Base-by-base conservation (phyloP, 2,113 vertebrate genomes). In the Alectura lathami region DNA sequence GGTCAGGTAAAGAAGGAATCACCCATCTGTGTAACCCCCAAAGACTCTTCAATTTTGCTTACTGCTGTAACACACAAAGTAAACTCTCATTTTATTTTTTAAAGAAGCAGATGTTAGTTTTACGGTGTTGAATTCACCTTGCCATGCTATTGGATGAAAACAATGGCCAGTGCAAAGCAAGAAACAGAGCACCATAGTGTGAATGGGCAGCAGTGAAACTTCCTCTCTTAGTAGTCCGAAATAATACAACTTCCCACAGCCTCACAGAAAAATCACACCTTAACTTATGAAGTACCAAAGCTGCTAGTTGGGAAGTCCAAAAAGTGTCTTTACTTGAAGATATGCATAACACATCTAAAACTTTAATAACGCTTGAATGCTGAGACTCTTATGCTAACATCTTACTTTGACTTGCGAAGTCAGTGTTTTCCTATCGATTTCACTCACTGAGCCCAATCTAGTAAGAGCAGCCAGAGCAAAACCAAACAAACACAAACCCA, bases 361-460 rank as follows among this genome's bases (percentile, higher is more conserved):
- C 11, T 47, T 72, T 24, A 70, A 24, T 5, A 27, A 34, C 6
- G 42, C 70, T 14, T 7, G 48, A 26, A 85, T 1, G 9, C 45
- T 62, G 60, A 70, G 47, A 70, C 13, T n/a, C 34, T 34, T 68
- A 59, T 9, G 5, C 18, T 56, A 1, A 59, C 68, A 40, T 22
- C 38, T 56, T 34, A 54, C 36, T 94, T 50, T 45, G 51, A 63
- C 30, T 63, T 40, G 27, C 42, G 40, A 56, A 86, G 27, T 11
- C 34, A 17, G 11, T 0, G 0, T 63, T 38, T 82, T 75, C 45
- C 13, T 36, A 26, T 9, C 8, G 43, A 2, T 68, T 50, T 34
- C 20, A 54, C 3, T 42, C 59, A 43, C 2, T 20, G 59, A n/a
- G 34, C 30, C 10, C 50, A 54, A 21, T 32, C 12, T 42, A 9